Evolutionary conservation across 2,888 invertebrate genomes (phyloP), one percentile per base, ranked within the genome.

Genomic region (Cheilosia variabilis): DNA sequence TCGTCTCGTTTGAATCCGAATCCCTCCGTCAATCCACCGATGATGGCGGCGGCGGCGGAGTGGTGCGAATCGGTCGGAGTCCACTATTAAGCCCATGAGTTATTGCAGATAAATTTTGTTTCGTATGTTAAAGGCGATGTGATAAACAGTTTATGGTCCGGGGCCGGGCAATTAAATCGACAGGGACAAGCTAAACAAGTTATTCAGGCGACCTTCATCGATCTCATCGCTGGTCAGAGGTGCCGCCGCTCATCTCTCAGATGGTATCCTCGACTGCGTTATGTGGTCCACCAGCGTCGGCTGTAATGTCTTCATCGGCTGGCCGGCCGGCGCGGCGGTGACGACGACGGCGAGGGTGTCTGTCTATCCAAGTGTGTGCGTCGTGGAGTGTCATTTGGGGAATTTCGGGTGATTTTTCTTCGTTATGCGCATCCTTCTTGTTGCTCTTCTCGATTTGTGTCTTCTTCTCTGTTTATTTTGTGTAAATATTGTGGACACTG

Each of bases 151-250:
- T 86, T 86, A 81, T 86, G 76, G 86, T 66, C 69, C 41, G 55
- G 72, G 31, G 62, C 81, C 50, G 81, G 86, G 72, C 86, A 81
- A 81, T 81, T 81, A 86, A 86, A 72, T 76, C 75, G 80, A 84
- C 75, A 80, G 80, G 75, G 81, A 86, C 86, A 77, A 81, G 76
- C 76, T 72, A 76, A 86, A 86, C 86, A 81, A 77, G 86, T 86
- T 86, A 77, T 81, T 81, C 62, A 43, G 81, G 76, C 81, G 81
- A 86, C 86, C 86, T 86, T 86, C 86, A 86, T 86, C 86, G 86
- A 81, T 81, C 81, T 68, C 72, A 57, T 45, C 66, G 66, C 58
- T 37, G 53, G 50, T 45, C 10, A 71, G 53, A 65, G 63, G 47
- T 73, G 77, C 72, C 65, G 37, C 69, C 45, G 53, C 53, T 27